These are phyloP conservation scores for Candoia aspera DNA, from an alignment of 2,113 vertebrate genomes.

Conservation along the genomic window DNA sequence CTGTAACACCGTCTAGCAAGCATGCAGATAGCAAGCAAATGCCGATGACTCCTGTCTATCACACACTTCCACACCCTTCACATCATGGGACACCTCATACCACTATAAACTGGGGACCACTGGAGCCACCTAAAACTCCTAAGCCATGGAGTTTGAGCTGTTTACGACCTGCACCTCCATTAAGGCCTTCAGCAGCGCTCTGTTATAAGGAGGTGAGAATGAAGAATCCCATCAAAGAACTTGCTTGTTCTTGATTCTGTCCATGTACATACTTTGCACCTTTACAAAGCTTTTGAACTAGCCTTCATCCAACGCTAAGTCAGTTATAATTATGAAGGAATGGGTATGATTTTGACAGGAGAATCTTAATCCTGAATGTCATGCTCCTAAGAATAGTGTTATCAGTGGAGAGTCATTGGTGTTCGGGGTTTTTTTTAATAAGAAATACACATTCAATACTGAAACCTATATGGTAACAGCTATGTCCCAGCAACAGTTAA, in stretches of 20 bases:
- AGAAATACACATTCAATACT: background rate
- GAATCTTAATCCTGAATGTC: background rate
- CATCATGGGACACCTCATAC: constrained; percentile 92
- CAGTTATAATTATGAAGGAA: background rate
- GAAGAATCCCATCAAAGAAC: background rate
- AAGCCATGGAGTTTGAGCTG: constrained; percentile 99
- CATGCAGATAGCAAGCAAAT: constrained; percentile 89
- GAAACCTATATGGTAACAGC: background rate
- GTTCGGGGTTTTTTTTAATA: background rate
- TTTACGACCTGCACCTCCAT: constrained; percentile 89
- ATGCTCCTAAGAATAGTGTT: background rate
- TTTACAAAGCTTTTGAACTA: background rate
- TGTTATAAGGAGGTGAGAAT: constrained; percentile 95
- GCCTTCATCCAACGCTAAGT: background rate
- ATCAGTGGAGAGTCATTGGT: background rate
- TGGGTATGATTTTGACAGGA: background rate
- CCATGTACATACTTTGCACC: accelerated
- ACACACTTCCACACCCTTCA: constrained; percentile 95
- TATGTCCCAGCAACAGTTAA: background rate
- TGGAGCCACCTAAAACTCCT: constrained; percentile 95
- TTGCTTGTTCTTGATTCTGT: background rate
- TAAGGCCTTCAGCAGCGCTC: constrained; percentile 94
- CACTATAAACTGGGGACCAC: constrained; percentile 94
- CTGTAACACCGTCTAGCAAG: constrained; percentile 90
- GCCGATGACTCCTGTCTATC: constrained; percentile 91